Evolutionary conservation across 2,113 vertebrate genomes (phyloP).

Genomic region (Hystrix cristata): DNA sequence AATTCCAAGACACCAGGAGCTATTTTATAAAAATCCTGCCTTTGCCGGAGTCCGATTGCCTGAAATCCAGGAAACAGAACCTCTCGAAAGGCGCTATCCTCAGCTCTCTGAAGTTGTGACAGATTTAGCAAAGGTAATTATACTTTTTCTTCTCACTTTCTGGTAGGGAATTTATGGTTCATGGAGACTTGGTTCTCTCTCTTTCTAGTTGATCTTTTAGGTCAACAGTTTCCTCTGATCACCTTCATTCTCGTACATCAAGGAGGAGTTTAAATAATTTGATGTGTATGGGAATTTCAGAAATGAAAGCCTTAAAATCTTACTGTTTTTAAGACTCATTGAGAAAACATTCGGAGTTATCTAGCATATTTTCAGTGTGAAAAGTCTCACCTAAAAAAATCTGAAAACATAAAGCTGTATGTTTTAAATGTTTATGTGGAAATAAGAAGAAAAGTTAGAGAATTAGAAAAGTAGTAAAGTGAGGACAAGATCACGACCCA

Average conservation of each 20-base stretch:
- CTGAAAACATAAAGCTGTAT: neutral
- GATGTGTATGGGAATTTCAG: neutral
- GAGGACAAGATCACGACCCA: neutral
- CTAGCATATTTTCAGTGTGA: slow-evolving; percentile 40
- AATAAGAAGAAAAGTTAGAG: slow-evolving; percentile 54
- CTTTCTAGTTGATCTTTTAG: slow-evolving; percentile 12
- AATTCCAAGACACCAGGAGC: slow-evolving; percentile 92
- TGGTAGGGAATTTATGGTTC: neutral
- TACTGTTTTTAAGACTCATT: slow-evolving; percentile 13
- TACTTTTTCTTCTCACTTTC: neutral
- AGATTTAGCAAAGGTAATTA: slow-evolving; percentile 91
- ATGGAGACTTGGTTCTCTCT: neutral
- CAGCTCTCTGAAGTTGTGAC: slow-evolving; percentile 85
- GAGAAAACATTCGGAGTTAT: slow-evolving; percentile 19
- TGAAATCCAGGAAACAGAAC: slow-evolving; percentile 86
- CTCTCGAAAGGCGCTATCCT: slow-evolving; percentile 90
- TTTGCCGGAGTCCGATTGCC: slow-evolving; percentile 93
- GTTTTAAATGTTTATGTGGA: neutral
- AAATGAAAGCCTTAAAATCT: slow-evolving; percentile 31
- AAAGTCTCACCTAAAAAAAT: slow-evolving; percentile 35
- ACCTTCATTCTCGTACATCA: slow-evolving; percentile 40
- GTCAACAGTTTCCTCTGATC: neutral
- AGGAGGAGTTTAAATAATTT: slow-evolving; percentile 42
- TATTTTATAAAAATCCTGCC: slow-evolving; percentile 94
- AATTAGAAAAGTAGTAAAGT: slow-evolving; percentile 19